Percentiles rank a stretch among this genome's conserved stretches.
These are phyloP conservation scores for Dipodomys stephensi DNA, from an alignment of 2,113 vertebrate species.

Conservation along the genomic window DNA sequence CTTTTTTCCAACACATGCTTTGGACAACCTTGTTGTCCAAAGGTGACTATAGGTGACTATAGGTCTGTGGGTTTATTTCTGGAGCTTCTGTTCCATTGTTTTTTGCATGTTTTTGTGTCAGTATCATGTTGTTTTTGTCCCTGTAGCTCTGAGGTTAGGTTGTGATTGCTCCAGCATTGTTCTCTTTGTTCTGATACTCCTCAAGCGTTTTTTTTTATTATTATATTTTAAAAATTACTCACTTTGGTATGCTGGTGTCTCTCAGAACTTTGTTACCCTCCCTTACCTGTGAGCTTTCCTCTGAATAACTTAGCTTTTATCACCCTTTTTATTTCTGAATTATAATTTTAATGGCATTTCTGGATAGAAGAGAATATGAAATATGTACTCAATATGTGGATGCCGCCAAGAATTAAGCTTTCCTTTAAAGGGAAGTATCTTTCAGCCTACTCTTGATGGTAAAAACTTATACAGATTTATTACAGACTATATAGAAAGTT, in stretches of 20 bases:
- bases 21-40: too few relatives aligned
- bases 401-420: not conserved
- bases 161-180: too few relatives aligned
- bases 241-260: not conserved
- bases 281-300: not conserved
- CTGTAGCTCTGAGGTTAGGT: too few relatives aligned
- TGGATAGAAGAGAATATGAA: not conserved
- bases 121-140: too few relatives aligned
- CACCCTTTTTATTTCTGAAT: not conserved
- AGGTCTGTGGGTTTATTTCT: too few relatives aligned
- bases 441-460: not conserved
- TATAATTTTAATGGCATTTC: constrained; percentile 15
- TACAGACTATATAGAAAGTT: not conserved
- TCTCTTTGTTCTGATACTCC: too few relatives aligned
- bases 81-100: too few relatives aligned
- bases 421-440: not conserved
- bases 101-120: too few relatives aligned
- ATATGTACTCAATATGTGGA: not conserved
- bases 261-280: constrained; percentile 10
- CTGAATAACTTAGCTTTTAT: constrained; percentile 19
- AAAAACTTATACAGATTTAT: not conserved
- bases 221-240: not conserved
- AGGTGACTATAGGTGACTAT: too few relatives aligned
- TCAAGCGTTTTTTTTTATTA: too few relatives aligned
- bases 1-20: too few relatives aligned